Conservation (phyloP, 2,113 vertebrate genomes). For the Onychostruthus taczanowskii region DNA sequence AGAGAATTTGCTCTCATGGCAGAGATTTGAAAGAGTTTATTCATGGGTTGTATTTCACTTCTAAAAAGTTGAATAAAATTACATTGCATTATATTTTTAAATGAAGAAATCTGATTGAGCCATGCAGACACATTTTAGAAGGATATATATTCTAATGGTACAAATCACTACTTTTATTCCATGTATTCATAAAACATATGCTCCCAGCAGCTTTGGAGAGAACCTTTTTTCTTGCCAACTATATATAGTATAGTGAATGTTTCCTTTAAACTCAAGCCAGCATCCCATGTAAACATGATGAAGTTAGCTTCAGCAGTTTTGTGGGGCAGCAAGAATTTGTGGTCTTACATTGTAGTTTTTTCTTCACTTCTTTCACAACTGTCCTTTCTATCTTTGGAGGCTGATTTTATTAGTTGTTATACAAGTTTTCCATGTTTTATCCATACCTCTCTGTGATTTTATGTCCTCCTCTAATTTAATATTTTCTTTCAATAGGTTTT, state of each 20-base stretch:
- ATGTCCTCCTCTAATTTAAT: not conserved
- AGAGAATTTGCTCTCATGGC: conserved; percentile 65
- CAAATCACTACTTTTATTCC: conserved; percentile 56
- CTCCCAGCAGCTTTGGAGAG: conserved; percentile 36
- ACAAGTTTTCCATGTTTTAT: not conserved
- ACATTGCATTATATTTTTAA: conserved; percentile 58
- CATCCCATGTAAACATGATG: conserved; percentile 25
- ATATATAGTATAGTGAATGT: not conserved
- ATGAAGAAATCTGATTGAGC: conserved; percentile 57
- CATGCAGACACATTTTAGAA: conserved; percentile 40
- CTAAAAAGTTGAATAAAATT: conserved; percentile 66
- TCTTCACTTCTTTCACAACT: not conserved
- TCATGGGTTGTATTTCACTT: conserved; percentile 66
- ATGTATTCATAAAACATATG: conserved; percentile 46
- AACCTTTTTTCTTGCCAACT: conserved; percentile 22
- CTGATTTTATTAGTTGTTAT: not conserved
- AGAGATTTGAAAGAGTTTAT: conserved; percentile 68
- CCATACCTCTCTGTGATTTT: not conserved
- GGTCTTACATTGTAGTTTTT: not conserved
- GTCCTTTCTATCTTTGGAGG: not conserved
- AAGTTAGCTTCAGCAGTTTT: conserved; percentile 26
- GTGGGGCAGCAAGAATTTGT: not conserved
- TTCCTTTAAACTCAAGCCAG: conserved; percentile 23
- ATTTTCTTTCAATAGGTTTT: not conserved
- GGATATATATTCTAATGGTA: conserved; percentile 55